Conservation (phyloP, 2,888 invertebrate species). For the Noctua pronuba region DNA sequence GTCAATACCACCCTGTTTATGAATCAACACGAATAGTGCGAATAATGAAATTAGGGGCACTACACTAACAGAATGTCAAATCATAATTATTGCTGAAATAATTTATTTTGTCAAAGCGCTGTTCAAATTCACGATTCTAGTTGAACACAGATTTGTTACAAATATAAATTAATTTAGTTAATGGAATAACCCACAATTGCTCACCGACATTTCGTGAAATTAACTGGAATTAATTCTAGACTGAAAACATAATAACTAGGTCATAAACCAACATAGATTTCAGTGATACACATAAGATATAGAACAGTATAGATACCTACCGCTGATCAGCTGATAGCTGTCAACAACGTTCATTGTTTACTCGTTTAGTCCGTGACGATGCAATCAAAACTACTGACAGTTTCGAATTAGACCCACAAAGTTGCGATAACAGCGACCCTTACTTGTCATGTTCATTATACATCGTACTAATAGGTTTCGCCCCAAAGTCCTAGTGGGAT, state of each 20-base stretch:
- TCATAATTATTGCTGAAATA: constrained; percentile 38
- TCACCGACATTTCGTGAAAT: constrained; percentile 9
- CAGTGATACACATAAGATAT: constrained; percentile 11
- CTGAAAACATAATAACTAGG: background rate
- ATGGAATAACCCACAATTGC: constrained; percentile 4
- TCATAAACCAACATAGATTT: constrained; percentile 9
- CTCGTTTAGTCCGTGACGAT: constrained; percentile 55
- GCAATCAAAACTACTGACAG: constrained; percentile 67
- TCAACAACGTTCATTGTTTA: constrained; percentile 67
- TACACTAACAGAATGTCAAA: constrained; percentile 41
- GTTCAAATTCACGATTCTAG: constrained; percentile 18
- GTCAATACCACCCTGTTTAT: constrained; percentile 33
- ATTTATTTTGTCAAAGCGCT: constrained; percentile 38
- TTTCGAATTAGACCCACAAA: constrained; percentile 61
- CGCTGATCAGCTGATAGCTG: constrained; percentile 69
- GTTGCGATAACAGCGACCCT: constrained; percentile 63
- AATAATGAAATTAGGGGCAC: constrained; percentile 39
- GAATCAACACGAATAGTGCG: constrained; percentile 33
- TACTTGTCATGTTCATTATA: constrained; percentile 67
- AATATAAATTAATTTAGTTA: constrained; percentile 24
- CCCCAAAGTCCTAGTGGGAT: constrained; percentile 44
- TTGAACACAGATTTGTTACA: constrained; percentile 18
- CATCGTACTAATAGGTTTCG: constrained; percentile 63
- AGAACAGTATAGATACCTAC: constrained; percentile 61
- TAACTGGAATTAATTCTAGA: constrained; percentile 18